phyloP scores from a whole-genome alignment of 1,140 invertebrate species.

The Apis dorsata region DNA sequence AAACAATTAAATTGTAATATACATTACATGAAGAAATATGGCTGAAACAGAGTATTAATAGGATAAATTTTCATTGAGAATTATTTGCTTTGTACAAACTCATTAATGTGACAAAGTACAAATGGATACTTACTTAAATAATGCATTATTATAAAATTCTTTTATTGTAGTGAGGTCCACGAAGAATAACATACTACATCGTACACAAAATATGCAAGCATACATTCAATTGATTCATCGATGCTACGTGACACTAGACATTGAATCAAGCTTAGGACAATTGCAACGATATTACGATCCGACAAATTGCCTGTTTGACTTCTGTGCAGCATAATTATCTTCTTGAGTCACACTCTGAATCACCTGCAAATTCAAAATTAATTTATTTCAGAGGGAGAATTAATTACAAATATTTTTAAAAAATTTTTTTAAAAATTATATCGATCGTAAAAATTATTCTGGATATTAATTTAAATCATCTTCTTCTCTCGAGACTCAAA shows the following conservation, averaged over 20 bases:
- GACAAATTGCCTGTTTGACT: neutral
- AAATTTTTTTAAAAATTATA: neutral
- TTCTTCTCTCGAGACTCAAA: neutral
- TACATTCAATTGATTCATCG: neutral
- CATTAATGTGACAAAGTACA: too few species aligned
- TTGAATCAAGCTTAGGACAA: neutral
- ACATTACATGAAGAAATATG: too few species aligned
- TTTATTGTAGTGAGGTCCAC: too few species aligned
- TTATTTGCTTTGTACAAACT: too few species aligned
- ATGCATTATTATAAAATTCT: too few species aligned
- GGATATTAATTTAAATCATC: neutral
- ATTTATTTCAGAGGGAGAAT: neutral
- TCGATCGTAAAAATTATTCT: neutral
- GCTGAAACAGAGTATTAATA: too few species aligned
- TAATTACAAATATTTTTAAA: neutral
- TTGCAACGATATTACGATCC: neutral
- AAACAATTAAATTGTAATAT: too few species aligned
- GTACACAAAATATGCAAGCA: neutral
- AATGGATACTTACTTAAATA: too few species aligned
- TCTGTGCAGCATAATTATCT: neutral
- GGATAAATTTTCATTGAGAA: too few species aligned
- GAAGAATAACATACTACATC: too few species aligned
- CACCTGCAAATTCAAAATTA: conserved; percentile 10
- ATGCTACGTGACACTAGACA: neutral
- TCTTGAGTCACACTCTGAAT: conserved; percentile 43